These are phyloP conservation scores for Drosophila mayaguana DNA, from an alignment of 2,888 invertebrate species.

Conservation along the genomic window DNA sequence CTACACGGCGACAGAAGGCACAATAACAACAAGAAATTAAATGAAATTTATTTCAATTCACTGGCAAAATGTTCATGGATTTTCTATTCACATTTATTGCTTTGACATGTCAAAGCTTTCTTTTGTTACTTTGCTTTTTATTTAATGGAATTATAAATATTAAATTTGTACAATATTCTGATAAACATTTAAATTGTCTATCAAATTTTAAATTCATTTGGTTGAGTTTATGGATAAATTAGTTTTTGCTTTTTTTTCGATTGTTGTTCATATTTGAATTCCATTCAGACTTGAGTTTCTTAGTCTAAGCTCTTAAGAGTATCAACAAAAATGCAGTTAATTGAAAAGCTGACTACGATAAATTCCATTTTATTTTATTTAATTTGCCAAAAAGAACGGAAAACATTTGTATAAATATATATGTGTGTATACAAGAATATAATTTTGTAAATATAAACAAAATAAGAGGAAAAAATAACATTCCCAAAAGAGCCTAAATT, in stretches of 20 bases:
- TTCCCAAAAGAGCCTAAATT: background rate
- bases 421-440: too few relatives aligned
- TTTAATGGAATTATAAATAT: background rate
- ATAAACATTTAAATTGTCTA: too few relatives aligned
- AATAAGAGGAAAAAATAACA: background rate
- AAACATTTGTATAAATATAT: too few relatives aligned
- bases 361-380: background rate
- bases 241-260: background rate
- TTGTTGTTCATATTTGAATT: background rate
- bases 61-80: background rate
- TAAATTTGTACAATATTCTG: background rate
- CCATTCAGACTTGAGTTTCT: background rate
- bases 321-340: background rate
- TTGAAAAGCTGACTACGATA: background rate
- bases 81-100: slow-evolving; percentile 6
- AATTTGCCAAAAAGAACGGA: background rate
- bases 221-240: too few relatives aligned
- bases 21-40: background rate
- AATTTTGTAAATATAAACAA: background rate
- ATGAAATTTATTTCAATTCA: slow-evolving; percentile 15
- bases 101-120: slow-evolving; percentile 20
- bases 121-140: background rate
- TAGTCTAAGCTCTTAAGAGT: background rate
- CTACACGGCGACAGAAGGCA: background rate
- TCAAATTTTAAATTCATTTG: too few relatives aligned